Percentiles rank a stretch among this genome's conserved stretches.
These are phyloP conservation scores for Euura lappo DNA, from an alignment of 1,140 invertebrate genomes.

Conservation along the genomic window DNA sequence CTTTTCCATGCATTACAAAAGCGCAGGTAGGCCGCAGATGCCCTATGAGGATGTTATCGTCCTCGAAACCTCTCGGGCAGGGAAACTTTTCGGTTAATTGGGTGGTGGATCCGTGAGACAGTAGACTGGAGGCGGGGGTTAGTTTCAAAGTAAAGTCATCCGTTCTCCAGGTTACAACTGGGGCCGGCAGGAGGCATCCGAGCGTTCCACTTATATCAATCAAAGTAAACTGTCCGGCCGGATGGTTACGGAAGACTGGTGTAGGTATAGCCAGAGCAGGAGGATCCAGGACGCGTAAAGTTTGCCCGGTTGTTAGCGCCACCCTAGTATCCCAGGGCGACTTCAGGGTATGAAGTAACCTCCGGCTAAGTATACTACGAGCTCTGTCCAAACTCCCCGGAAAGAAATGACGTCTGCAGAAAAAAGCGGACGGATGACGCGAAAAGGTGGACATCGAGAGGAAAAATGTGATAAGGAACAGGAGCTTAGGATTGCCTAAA, in stretches of 20 bases:
- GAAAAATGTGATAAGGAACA: too few relatives aligned
- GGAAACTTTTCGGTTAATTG: background rate
- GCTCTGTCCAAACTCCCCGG: too few relatives aligned
- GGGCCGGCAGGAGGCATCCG: background rate
- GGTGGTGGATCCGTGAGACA: background rate
- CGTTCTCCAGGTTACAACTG: background rate
- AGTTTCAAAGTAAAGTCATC: conserved; percentile 4
- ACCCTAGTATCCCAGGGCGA: background rate
- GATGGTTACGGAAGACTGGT: background rate
- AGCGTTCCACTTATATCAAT: conserved; percentile 4
- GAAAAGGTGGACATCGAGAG: too few relatives aligned
- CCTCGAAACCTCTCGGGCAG: background rate
- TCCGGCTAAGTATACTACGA: background rate
- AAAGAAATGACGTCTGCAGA: too few relatives aligned
- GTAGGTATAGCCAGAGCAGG: background rate
- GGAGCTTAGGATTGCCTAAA: background rate
- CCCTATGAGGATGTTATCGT: background rate
- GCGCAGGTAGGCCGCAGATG: too few relatives aligned
- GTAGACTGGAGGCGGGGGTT: background rate
- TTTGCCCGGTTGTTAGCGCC: background rate
- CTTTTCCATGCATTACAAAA: too few relatives aligned
- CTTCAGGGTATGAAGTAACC: background rate
- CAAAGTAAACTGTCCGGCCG: conserved; percentile 3
- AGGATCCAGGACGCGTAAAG: background rate
- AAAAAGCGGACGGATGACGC: too few relatives aligned